A percentile compares a stretch with the other conserved stretches of the same genome.
Evolutionary conservation across 2,113 vertebrate genomes (phyloP).

Genomic region (Elephantulus edwardii): DNA sequence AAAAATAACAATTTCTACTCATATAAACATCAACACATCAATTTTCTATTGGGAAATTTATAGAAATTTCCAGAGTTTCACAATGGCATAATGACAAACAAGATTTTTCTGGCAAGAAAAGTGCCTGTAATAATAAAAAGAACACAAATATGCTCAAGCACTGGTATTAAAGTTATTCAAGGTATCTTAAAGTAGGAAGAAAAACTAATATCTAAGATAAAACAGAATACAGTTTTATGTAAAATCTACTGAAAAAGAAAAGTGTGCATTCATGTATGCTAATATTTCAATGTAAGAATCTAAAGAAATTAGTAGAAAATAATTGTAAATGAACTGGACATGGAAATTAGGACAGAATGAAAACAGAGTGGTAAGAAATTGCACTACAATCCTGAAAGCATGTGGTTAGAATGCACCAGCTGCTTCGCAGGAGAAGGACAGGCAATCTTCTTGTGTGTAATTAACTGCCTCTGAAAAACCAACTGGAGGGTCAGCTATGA

Average conservation of each 20-base stretch:
- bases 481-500: too few relatives aligned
- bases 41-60: background rate
- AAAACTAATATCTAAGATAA: background rate
- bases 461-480: too few relatives aligned
- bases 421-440: too few relatives aligned
- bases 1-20: background rate
- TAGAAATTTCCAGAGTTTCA: background rate
- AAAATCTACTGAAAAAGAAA: background rate
- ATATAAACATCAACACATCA: background rate
- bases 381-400: too few relatives aligned
- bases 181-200: background rate
- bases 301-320: background rate
- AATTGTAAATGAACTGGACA: background rate
- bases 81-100: background rate
- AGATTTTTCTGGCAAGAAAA: background rate
- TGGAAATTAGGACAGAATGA: background rate
- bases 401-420: too few relatives aligned
- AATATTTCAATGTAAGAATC: background rate
- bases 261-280: background rate
- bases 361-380: too few relatives aligned
- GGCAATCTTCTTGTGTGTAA: too few relatives aligned
- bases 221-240: background rate
- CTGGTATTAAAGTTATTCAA: background rate
- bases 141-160: background rate
- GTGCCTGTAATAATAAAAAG: background rate